Evolutionary conservation across 2,113 vertebrate genomes (phyloP).

Genomic region (Tenrec ecaudatus): DNA sequence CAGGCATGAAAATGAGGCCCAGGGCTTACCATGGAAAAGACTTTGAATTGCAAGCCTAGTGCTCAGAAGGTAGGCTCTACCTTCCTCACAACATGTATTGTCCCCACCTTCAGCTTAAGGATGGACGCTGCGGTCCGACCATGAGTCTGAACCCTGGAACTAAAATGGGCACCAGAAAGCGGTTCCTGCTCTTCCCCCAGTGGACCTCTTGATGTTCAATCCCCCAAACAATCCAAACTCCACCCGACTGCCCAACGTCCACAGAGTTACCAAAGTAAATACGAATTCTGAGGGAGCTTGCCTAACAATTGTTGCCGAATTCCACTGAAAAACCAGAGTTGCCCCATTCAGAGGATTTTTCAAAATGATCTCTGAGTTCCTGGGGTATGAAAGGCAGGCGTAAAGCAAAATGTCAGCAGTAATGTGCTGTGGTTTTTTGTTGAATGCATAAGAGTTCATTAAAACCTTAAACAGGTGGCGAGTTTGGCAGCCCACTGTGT

Average conservation of each 20-base stretch:
- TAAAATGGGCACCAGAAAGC: background rate
- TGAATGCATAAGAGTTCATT: constrained; percentile 80
- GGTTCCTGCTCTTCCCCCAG: background rate
- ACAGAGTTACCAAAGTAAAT: background rate
- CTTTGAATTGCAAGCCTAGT: no score
- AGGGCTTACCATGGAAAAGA: no score
- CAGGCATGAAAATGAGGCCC: no score
- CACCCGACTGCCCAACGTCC: background rate
- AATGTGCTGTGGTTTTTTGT: constrained; percentile 71
- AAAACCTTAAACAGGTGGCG: constrained; percentile 86
- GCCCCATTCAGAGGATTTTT: constrained; percentile 55
- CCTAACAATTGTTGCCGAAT: background rate
- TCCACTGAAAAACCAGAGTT: constrained; percentile 60
- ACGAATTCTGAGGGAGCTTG: background rate
- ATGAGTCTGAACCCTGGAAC: background rate
- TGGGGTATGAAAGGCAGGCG: constrained; percentile 18
- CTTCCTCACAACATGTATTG: no score
- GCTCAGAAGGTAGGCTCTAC: no score
- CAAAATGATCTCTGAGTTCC: background rate
- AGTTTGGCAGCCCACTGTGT: constrained; percentile 80
- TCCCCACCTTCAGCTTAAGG: background rate
- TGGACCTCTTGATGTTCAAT: background rate
- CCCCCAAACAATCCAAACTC: background rate
- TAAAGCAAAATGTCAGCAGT: constrained; percentile 73
- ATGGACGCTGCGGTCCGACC: background rate